These are phyloP conservation scores for Catocala nupta DNA, from an alignment of 2,888 invertebrate species.

Conservation along the genomic window DNA sequence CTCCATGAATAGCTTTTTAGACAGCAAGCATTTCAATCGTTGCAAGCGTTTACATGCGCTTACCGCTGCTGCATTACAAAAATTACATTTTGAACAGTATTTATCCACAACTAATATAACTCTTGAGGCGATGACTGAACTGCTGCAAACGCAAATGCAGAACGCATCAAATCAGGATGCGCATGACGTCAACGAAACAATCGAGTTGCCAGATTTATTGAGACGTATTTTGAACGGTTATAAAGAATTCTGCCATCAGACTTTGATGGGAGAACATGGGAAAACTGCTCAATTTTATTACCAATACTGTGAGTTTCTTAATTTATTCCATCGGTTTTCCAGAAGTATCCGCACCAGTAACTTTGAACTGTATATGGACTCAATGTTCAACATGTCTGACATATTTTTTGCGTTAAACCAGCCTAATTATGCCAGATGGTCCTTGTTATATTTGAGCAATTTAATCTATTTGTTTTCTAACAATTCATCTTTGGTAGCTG, in stretches of 20 bases:
- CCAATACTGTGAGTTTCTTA: slow-evolving; percentile 31
- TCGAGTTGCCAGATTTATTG: slow-evolving; percentile 44
- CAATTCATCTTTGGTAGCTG: slow-evolving; percentile 37
- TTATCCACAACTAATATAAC: slow-evolving; percentile 29
- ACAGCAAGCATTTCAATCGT: slow-evolving; percentile 50
- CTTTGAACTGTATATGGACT: slow-evolving; percentile 49
- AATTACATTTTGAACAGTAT: slow-evolving; percentile 53
- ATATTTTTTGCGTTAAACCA: slow-evolving; percentile 49
- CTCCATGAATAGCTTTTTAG: slow-evolving; percentile 53
- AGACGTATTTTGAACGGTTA: slow-evolving; percentile 8
- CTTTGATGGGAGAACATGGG: slow-evolving; percentile 33
- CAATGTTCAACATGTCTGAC: slow-evolving; percentile 46
- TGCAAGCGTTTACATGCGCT: too few relatives aligned
- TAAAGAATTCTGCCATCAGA: slow-evolving; percentile 30
- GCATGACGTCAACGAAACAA: slow-evolving; percentile 31
- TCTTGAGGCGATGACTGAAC: slow-evolving; percentile 30
- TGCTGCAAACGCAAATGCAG: slow-evolving; percentile 36
- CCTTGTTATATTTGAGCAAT: slow-evolving; percentile 34
- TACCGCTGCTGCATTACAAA: slow-evolving; percentile 44
- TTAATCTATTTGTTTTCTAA: slow-evolving; percentile 41
- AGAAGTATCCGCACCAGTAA: slow-evolving; percentile 49
- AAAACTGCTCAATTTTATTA: slow-evolving; percentile 40
- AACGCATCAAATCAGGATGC: slow-evolving; percentile 37
- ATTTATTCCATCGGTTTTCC: slow-evolving; percentile 26
- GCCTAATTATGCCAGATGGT: slow-evolving; percentile 46